A percentile compares a stretch with the other conserved stretches of the same genome.
These are phyloP conservation scores for Neodon shergylaensis DNA, from an alignment of 2,113 vertebrate genomes.

Conservation along the genomic window DNA sequence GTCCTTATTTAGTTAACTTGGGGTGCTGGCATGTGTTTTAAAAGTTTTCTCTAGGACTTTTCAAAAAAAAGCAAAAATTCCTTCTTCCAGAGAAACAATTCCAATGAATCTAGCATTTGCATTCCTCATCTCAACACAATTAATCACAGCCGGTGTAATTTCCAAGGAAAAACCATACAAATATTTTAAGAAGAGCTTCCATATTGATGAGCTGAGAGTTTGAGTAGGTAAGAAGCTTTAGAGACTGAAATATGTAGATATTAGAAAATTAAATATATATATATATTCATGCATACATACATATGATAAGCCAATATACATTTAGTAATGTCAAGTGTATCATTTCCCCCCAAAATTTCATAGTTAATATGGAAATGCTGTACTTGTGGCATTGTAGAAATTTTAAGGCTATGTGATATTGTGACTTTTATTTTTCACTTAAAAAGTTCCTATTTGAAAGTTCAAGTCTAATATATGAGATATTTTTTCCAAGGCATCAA, in stretches of 20 bases:
- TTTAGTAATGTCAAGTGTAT: rapidly evolving
- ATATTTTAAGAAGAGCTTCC: not conserved
- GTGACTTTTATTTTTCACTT: not conserved
- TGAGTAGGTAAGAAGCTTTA: not conserved
- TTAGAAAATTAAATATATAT: not conserved
- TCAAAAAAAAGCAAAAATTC: not conserved
- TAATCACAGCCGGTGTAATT: not conserved
- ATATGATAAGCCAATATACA: not conserved
- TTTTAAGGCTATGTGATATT: not conserved
- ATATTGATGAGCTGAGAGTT: not conserved
- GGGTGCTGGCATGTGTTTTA: not conserved
- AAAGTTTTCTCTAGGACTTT: not conserved
- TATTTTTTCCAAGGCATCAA: not conserved
- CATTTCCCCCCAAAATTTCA: not conserved
- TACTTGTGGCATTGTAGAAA: not conserved
- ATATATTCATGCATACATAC: no score
- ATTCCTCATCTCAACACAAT: not conserved
- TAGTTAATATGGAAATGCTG: not conserved
- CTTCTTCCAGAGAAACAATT: not conserved
- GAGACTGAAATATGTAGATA: not conserved
- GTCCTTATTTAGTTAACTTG: not conserved
- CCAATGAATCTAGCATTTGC: not conserved
- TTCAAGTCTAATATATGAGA: not conserved
- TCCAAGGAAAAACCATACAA: not conserved
- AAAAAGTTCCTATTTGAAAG: not conserved